Conservation (phyloP, 2,797 vertebrate species). For the Chloroceryle inda region DNA sequence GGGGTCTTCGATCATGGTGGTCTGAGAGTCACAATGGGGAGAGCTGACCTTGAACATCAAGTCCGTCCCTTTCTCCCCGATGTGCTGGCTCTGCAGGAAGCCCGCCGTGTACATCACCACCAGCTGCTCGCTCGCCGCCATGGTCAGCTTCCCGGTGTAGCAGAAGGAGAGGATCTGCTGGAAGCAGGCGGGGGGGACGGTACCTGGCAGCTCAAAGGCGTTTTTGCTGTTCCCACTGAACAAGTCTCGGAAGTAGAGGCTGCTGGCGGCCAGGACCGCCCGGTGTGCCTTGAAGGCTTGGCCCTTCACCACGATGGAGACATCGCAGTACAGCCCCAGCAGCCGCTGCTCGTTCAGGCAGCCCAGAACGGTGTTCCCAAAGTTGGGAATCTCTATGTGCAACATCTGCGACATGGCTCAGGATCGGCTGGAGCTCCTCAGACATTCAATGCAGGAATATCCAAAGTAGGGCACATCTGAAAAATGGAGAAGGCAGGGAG, state of each 20-base stretch:
- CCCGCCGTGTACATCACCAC: conserved; percentile 99
- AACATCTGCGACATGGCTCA: conserved; percentile 96
- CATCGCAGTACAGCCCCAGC: conserved; percentile 97
- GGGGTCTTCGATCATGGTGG: conserved; percentile 91
- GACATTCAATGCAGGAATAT: conserved; percentile 70
- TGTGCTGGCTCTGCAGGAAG: conserved; percentile 99
- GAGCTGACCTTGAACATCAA: conserved; percentile 99
- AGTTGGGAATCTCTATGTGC: conserved; percentile 99
- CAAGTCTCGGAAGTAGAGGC: conserved; percentile 97
- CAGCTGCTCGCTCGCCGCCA: conserved; percentile 98
- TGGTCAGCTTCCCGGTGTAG: conserved; percentile 98
- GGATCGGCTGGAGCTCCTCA: conserved; percentile 50
- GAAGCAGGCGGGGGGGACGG: conserved; percentile 95
- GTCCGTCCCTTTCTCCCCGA: conserved; percentile 97
- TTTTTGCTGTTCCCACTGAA: conserved; percentile 96
- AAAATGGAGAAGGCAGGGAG: conserved; percentile 42
- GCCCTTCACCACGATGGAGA: conserved; percentile 97
- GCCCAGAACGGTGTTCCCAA: conserved; percentile 96
- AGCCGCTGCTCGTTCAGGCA: conserved; percentile 97
- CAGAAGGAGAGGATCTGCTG: conserved; percentile 99
- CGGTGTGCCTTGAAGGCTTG: conserved; percentile 98
- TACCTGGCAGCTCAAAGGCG: conserved; percentile 96
- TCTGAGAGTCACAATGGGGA: conserved; percentile 99
- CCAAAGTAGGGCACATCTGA: conserved; percentile 81
- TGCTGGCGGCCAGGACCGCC: conserved; percentile 96